phyloP scores from a whole-genome alignment of 2,113 vertebrate species.

The Origma solitaria region DNA sequence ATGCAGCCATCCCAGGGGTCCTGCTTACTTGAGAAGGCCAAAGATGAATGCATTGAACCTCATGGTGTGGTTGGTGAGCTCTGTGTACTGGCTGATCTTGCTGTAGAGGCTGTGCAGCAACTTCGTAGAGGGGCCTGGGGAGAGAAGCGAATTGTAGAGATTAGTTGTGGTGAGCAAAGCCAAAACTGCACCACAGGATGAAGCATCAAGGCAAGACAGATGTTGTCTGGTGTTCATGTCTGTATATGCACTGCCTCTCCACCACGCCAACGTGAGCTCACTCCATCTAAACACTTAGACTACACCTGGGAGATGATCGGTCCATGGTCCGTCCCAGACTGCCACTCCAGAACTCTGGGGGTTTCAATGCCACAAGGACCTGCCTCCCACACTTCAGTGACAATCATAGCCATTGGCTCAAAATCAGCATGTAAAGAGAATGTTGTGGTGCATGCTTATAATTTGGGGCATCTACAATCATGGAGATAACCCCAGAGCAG shows the following conservation, averaged over 20 bases:
- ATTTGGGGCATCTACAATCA: not conserved
- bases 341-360: not conserved
- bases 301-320: not conserved
- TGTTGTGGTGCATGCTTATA: not conserved
- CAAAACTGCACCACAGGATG: not conserved
- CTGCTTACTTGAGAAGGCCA: slow-evolving; percentile 93
- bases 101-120: slow-evolving; percentile 85
- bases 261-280: rapidly evolving
- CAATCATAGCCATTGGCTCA: not conserved
- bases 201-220: not conserved
- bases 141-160: not conserved
- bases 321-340: not conserved
- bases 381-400: not conserved
- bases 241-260: not conserved
- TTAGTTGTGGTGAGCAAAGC: not conserved
- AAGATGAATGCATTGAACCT: slow-evolving; percentile 96
- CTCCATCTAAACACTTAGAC: not conserved
- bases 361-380: not conserved
- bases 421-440: not conserved
- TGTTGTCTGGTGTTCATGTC: rapidly evolving
- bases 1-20: not conserved
- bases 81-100: slow-evolving; percentile 89
- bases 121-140: slow-evolving; percentile 89
- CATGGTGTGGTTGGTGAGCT: slow-evolving; percentile 90
- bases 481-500: not conserved